Evolutionary conservation across 1,140 invertebrate genomes (phyloP).

Genomic region (Lordiphosa collinella): DNA sequence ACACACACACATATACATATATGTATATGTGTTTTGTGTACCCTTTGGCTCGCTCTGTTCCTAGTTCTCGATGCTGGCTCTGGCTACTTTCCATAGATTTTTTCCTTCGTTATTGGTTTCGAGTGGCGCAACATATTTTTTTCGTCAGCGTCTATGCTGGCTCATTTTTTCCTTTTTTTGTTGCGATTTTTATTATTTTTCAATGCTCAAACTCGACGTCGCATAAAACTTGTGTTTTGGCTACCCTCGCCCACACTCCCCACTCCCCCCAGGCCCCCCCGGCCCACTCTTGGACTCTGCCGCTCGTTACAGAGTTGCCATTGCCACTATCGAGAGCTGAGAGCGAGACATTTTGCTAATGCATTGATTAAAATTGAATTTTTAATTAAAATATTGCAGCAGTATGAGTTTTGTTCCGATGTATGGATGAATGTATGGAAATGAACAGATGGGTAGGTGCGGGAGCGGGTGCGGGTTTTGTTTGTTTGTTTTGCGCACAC

Average conservation of each 20-base stretch:
- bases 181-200: conserved; percentile 69
- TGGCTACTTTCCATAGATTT: conserved; percentile 76
- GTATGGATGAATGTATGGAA: conserved; percentile 24
- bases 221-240: conserved; percentile 76
- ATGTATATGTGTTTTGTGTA: conserved; percentile 45
- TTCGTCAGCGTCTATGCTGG: background rate
- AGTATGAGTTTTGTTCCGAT: conserved; percentile 2
- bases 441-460: no score
- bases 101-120: conserved; percentile 76
- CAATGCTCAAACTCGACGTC: conserved; percentile 74
- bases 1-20: conserved; percentile 18
- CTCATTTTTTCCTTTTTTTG: conserved; percentile 18
- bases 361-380: conserved; percentile 79
- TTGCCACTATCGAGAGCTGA: conserved; percentile 35
- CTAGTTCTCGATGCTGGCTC: conserved; percentile 24
- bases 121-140: conserved; percentile 58
- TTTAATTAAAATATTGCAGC: conserved; percentile 76
- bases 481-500: conserved; percentile 2
- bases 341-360: conserved; percentile 78
- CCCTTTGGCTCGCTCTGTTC: conserved; percentile 32
- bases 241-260: conserved; percentile 7
- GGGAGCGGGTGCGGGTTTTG: no score
- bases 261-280: no score
- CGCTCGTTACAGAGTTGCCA: conserved; percentile 51
- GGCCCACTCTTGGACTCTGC: no score